These are phyloP conservation scores for Gallinago jamesoni DNA, from an alignment of 2,113 vertebrate species.

Conservation along the genomic window DNA sequence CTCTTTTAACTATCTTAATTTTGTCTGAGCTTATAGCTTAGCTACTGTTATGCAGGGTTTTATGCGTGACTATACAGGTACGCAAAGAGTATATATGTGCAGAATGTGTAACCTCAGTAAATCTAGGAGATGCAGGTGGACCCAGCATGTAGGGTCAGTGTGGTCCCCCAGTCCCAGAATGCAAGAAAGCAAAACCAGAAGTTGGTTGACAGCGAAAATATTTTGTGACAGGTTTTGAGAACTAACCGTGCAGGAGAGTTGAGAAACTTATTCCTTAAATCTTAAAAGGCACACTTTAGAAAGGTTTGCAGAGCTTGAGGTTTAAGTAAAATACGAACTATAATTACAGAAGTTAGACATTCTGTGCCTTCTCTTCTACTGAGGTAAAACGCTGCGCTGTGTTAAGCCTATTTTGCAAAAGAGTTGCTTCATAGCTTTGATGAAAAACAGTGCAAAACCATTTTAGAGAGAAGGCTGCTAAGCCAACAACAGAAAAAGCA, in stretches of 20 bases:
- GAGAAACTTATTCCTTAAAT: neutral
- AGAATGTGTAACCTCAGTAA: neutral
- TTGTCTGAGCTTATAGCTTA: neutral
- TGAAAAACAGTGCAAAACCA: neutral
- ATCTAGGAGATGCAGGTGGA: neutral
- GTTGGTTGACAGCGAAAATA: neutral
- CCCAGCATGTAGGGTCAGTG: rapidly evolving
- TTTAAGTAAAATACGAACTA: neutral
- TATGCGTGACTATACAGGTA: rapidly evolving
- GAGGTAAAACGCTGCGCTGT: neutral
- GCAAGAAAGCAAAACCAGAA: neutral
- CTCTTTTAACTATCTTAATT: neutral
- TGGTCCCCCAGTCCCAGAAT: rapidly evolving
- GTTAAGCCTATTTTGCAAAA: neutral
- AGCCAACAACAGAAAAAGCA: neutral
- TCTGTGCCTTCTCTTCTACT: neutral
- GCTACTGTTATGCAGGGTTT: neutral
- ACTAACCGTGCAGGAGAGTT: neutral
- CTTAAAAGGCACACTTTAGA: neutral
- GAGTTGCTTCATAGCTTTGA: neutral
- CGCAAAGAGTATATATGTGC: neutral
- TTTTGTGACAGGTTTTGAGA: neutral
- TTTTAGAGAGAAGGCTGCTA: neutral
- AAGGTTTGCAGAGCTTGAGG: rapidly evolving
- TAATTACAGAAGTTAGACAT: neutral